These are phyloP conservation scores for Eulithis prunata DNA, from an alignment of 2,888 invertebrate genomes.

Conservation along the genomic window DNA sequence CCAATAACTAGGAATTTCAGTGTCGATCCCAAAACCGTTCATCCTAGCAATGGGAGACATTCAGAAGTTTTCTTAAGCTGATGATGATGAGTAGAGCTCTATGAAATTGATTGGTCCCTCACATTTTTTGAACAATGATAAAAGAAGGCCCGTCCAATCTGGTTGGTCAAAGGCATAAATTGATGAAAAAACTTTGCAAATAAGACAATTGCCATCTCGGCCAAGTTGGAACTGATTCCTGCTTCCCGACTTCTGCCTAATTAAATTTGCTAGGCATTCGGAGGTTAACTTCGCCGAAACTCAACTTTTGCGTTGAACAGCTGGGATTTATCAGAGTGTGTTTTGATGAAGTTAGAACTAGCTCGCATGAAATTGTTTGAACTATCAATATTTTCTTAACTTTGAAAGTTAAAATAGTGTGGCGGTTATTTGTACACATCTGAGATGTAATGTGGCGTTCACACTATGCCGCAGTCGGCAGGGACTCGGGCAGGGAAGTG, in stretches of 20 bases:
- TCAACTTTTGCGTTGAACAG: slow-evolving; percentile 12
- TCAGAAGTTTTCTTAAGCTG: too few relatives aligned
- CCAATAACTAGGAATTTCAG: too few relatives aligned
- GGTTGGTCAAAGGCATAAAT: slow-evolving; percentile 17
- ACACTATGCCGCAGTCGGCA: too few relatives aligned
- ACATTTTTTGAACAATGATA: slow-evolving; percentile 1
- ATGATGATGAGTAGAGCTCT: too few relatives aligned
- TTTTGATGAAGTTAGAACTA: slow-evolving; percentile 7
- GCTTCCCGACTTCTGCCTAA: slow-evolving; percentile 14
- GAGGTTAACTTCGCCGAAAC: slow-evolving; percentile 6
- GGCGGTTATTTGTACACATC: too few relatives aligned
- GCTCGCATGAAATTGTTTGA: not conserved
- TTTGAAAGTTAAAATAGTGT: not conserved
- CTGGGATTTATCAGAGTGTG: slow-evolving; percentile 11
- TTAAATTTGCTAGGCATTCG: slow-evolving; percentile 18
- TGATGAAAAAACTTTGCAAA: slow-evolving; percentile 27
- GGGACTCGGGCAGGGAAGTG: too few relatives aligned
- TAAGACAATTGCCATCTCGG: slow-evolving; percentile 22
- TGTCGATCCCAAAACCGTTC: too few relatives aligned
- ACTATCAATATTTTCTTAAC: not conserved
- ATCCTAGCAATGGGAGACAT: too few relatives aligned
- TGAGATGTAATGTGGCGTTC: too few relatives aligned
- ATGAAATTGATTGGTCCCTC: too few relatives aligned
- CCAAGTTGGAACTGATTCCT: slow-evolving; percentile 16
- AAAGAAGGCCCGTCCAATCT: slow-evolving; percentile 6